phyloP scores from a whole-genome alignment of 2,797 vertebrate genomes.

The Peromyscus melanophrys region DNA sequence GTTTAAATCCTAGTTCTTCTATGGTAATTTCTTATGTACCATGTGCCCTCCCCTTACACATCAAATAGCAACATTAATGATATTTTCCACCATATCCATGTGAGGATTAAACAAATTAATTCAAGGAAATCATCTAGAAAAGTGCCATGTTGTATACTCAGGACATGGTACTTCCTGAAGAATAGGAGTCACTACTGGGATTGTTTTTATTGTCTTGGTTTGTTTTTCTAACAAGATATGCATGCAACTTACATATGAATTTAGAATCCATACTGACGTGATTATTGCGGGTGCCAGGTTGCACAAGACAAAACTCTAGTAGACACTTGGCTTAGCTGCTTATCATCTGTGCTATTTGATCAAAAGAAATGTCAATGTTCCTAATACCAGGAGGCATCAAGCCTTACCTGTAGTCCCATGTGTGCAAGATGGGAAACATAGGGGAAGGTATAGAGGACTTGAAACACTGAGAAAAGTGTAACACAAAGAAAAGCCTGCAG shows the following conservation, averaged over 20 bases:
- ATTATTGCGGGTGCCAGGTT: neutral
- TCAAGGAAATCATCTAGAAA: neutral
- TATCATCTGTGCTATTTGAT: neutral
- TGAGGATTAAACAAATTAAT: neutral
- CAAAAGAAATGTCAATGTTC: neutral
- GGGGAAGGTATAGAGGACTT: neutral
- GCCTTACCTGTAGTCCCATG: neutral
- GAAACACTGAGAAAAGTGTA: neutral
- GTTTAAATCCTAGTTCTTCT: slow-evolving; percentile 5
- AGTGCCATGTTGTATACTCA: neutral
- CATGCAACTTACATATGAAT: neutral
- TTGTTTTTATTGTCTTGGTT: neutral
- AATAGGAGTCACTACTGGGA: neutral
- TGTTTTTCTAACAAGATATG: neutral
- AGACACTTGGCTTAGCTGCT: neutral
- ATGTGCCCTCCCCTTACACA: neutral
- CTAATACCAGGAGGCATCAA: neutral
- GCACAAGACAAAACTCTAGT: neutral
- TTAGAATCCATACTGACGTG: neutral
- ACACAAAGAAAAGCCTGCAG: neutral
- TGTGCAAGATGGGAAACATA: neutral
- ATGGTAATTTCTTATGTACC: neutral
- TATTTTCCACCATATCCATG: neutral
- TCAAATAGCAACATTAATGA: neutral
- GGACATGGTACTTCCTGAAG: neutral